Base-by-base conservation (phyloP, 1,140 invertebrate species). In the Bombus affinis region DNA sequence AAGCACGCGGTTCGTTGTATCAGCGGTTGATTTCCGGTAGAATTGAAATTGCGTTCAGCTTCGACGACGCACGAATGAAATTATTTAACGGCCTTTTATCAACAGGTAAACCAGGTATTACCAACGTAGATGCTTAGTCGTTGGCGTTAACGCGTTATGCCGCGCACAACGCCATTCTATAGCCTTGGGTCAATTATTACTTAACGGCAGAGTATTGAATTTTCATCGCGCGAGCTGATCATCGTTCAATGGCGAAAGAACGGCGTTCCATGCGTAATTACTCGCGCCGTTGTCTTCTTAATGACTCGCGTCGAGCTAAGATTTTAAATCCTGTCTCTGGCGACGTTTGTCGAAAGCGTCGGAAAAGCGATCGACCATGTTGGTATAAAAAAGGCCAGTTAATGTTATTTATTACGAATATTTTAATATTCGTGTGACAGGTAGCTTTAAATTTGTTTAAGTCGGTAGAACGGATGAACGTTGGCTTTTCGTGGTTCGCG, bases 131-230 rank as follows among this genome's bases (percentile, higher is more conserved):
- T 80, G 70, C 32, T 47, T 44, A 47, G 76, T 87, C 76, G 66
- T 44, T 71, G 62, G 65, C 39, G 65, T 82, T 88, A 83, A 59
- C 65, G 59, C 59, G 28, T 75, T 75, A 66, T 78, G 57, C 39
- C n/a, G 35, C n/a, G 70, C 65, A 22, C 59, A 76, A 68, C 39
- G 25, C n/a, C n/a, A 53, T 88, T 74, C 57, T 15, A 74, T 74
- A 37, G 57, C 28, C 13, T 65, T 42, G 81, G 70, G 79, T 73
- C 79, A 70, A 88, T 83, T 88, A 76, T 71, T n/a, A 39, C 25
- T 62, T 53, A 39, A 80, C 39, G 44, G 81, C 5, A 37, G 57
- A 79, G 57, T 87, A 87, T 87, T 79, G 75, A 79, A 87, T 88
- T 86, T 83, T 62, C 80, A 68, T 12, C 35, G 47, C 77, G 71